phyloP scores from a whole-genome alignment of 2,113 vertebrate genomes.

The Meleagris gallopavo region DNA sequence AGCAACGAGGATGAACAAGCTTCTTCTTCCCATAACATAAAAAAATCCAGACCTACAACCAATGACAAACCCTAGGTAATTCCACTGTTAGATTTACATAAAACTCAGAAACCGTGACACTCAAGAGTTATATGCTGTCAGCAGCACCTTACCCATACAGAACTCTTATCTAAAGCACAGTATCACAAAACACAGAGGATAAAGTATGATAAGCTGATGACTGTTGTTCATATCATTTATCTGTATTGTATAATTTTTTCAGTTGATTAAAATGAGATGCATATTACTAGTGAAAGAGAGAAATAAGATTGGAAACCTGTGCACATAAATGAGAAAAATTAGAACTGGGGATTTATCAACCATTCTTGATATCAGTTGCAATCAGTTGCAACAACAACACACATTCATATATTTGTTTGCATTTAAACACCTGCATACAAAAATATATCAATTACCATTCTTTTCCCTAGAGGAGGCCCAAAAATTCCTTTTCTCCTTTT shows the following conservation, averaged over 20 bases:
- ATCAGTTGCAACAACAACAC: neutral
- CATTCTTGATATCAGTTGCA: neutral
- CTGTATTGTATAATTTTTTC: neutral
- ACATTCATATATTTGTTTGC: neutral
- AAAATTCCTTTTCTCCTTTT: conserved; percentile 90
- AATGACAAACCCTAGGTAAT: neutral
- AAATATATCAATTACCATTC: conserved; percentile 80
- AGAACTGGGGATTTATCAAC: neutral
- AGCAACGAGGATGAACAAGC: neutral
- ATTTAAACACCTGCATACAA: neutral
- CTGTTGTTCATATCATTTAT: neutral
- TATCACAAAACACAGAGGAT: neutral
- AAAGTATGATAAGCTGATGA: neutral
- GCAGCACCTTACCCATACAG: neutral
- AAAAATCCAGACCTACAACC: neutral
- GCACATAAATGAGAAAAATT: neutral
- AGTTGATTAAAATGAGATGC: neutral
- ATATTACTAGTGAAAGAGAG: neutral
- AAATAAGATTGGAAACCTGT: neutral
- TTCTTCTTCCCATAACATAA: neutral
- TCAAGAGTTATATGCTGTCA: neutral
- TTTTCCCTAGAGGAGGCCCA: conserved; percentile 88
- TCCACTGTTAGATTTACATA: neutral
- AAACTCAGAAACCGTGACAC: neutral
- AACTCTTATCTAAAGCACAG: neutral